Evolutionary conservation across 2,888 invertebrate genomes (phyloP).

Genomic region (Phorcus lineatus): DNA sequence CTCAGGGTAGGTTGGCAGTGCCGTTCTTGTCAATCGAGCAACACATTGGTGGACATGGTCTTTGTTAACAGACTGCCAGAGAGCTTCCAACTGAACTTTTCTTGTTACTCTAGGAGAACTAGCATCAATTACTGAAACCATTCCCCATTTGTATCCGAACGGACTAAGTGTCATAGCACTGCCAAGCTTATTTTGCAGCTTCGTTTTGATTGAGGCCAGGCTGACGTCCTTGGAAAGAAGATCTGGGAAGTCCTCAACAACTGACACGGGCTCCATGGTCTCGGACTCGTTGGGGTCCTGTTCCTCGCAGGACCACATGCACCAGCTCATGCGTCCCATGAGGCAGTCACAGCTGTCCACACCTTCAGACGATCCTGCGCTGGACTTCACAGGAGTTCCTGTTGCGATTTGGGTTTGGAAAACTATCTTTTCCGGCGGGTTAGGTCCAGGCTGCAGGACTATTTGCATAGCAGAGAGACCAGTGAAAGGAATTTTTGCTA

Average conservation of each 20-base stretch:
- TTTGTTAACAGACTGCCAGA: conserved; percentile 36
- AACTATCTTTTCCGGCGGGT: background rate
- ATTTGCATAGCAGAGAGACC: background rate
- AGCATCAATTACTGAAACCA: conserved; percentile 25
- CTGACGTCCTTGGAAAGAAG: conserved; percentile 1
- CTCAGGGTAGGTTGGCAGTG: conserved; percentile 32
- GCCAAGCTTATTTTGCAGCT: conserved; percentile 15
- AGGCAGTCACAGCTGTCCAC: conserved; percentile 15
- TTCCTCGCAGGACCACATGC: background rate
- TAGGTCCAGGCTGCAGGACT: conserved; percentile 2
- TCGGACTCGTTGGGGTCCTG: background rate
- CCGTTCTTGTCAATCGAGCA: conserved; percentile 35
- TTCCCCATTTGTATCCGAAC: conserved; percentile 25
- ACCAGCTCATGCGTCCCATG: background rate
- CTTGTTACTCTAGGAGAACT: conserved; percentile 22
- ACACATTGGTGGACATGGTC: conserved; percentile 30
- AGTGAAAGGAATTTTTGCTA: background rate
- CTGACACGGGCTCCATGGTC: background rate
- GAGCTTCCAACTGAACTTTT: conserved; percentile 38
- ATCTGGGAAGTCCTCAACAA: conserved; percentile 21
- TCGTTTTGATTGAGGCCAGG: background rate
- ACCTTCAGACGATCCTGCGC: background rate
- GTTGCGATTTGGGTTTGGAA: conserved; percentile 16
- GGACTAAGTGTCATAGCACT: background rate
- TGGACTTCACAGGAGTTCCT: background rate